phyloP scores from a whole-genome alignment of 2,888 invertebrate species.

The Seira sanloemensis region DNA sequence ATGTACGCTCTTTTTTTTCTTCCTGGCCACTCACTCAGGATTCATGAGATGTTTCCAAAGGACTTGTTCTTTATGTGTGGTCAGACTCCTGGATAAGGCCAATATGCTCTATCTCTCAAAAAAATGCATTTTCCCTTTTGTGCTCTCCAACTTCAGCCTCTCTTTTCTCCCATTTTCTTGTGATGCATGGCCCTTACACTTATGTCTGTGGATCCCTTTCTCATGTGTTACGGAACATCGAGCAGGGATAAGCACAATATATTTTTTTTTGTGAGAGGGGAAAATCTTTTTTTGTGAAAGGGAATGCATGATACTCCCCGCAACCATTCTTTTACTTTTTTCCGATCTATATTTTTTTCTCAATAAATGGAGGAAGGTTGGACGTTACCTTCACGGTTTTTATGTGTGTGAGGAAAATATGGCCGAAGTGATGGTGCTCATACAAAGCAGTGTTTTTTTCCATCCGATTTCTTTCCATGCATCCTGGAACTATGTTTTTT shows the following conservation, averaged over 20 bases:
- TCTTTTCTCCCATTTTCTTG: not conserved
- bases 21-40: constrained; percentile 41
- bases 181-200: too few relatives aligned
- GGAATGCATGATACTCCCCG: not conserved
- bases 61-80: constrained; percentile 11
- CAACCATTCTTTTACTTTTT: not conserved
- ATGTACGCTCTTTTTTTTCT: not conserved
- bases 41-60: constrained; percentile 58
- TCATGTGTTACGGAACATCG: not conserved
- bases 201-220: not conserved
- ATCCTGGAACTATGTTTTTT: not conserved
- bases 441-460: not conserved
- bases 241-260: not conserved
- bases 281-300: not conserved
- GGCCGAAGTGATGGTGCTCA: not conserved
- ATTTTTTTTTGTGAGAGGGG: not conserved
- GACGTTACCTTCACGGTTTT: not conserved
- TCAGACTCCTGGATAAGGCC: not conserved
- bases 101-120: not conserved
- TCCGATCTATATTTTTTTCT: too few relatives aligned
- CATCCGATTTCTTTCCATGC: not conserved
- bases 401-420: not conserved
- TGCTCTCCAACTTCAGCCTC: not conserved
- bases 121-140: not conserved
- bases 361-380: not conserved